Evolutionary conservation across 2,113 vertebrate genomes (phyloP).

Genomic region (Otocyon megalotis): DNA sequence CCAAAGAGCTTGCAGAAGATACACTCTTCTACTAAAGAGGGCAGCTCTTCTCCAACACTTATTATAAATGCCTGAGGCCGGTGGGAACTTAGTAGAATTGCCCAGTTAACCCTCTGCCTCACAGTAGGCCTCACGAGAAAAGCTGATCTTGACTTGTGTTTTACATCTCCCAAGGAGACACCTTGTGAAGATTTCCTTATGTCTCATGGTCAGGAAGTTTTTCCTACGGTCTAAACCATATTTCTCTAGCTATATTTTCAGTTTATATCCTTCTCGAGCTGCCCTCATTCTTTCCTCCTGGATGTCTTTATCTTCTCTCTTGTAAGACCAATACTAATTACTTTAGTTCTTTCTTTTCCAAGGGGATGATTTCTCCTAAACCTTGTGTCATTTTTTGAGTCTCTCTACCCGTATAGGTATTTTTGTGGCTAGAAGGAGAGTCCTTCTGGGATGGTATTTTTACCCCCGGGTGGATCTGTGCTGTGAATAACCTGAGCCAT

Average conservation of each 20-base stretch:
- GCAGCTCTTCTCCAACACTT: not conserved
- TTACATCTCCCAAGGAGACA: not conserved
- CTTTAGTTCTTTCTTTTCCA: constrained; percentile 65
- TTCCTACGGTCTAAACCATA: not conserved
- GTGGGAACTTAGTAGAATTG: not conserved
- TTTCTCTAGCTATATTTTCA: not conserved
- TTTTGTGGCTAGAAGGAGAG: constrained; percentile 83
- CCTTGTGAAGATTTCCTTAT: not conserved
- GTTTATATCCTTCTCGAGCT: constrained; percentile 6
- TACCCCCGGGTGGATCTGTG: constrained; percentile 84
- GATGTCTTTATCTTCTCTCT: constrained; percentile 39
- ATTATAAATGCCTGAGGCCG: not conserved
- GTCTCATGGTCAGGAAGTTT: constrained; percentile 20
- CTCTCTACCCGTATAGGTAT: constrained; percentile 79
- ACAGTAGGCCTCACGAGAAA: not conserved
- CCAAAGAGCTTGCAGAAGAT: not conserved
- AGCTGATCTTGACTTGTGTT: not conserved
- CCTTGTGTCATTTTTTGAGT: constrained; percentile 78
- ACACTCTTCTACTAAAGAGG: not conserved
- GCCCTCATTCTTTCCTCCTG: constrained; percentile 40
- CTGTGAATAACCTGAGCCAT: constrained; percentile 86
- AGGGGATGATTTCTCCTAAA: constrained; percentile 66
- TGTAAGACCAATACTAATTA: constrained; percentile 54
- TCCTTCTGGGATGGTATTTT: constrained; percentile 84
- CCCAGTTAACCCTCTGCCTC: not conserved